These are phyloP conservation scores for Bombus consobrinus DNA, from an alignment of 1,140 invertebrate species.

Conservation along the genomic window DNA sequence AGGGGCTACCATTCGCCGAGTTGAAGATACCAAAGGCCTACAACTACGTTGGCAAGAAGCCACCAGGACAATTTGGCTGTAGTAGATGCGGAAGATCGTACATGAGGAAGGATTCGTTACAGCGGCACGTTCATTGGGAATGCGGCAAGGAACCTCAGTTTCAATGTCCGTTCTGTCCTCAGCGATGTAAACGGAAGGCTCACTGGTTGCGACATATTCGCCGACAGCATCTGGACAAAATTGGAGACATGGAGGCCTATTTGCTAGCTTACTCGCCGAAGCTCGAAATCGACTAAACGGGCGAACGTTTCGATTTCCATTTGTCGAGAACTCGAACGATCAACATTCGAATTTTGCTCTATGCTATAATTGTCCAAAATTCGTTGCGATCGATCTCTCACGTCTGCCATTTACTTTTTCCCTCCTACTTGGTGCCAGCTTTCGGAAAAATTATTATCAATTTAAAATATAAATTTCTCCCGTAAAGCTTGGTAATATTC, in stretches of 20 bases:
- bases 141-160: conserved; percentile 88
- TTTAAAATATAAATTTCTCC: background rate
- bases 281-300: conserved; percentile 53
- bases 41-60: conserved; percentile 62
- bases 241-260: conserved; percentile 78
- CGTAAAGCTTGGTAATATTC: background rate
- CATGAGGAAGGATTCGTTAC: conserved; percentile 86
- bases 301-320: background rate
- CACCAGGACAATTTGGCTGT: conserved; percentile 83
- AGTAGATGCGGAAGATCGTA: conserved; percentile 86
- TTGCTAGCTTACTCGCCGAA: conserved; percentile 47
- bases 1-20: conserved; percentile 68
- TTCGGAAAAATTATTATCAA: background rate
- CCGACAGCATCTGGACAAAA: conserved; percentile 83
- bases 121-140: conserved; percentile 87
- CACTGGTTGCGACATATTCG: conserved; percentile 85
- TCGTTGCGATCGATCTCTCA: background rate
- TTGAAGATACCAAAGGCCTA: conserved; percentile 76
- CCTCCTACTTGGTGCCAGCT: background rate
- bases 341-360: background rate
- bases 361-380: background rate
- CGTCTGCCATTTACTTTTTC: background rate
- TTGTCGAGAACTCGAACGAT: background rate
- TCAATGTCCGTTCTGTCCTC: conserved; percentile 86
- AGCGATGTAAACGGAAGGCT: conserved; percentile 85